Evolutionary conservation across 1,140 invertebrate genomes (phyloP), one percentile per base, ranked within the genome.

Genomic region (Drosophila cardini): DNA sequence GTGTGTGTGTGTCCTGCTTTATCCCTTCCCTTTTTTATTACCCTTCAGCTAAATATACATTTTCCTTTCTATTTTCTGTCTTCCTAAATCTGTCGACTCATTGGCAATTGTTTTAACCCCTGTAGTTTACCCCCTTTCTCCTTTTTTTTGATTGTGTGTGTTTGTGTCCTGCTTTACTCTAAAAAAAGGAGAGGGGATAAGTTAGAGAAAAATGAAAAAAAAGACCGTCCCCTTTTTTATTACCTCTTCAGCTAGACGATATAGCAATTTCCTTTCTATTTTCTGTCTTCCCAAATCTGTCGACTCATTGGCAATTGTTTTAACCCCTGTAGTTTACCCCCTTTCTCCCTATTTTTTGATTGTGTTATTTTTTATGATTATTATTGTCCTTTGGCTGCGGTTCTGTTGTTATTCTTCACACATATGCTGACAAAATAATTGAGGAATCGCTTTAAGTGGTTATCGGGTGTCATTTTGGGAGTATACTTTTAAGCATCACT

Each of bases 351-450:
- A 58, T 72, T 46, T 48, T 7, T 40, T 72, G 46, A 48, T 60
- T 61, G 64, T 53, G 40, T 67, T 60, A 60, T 68, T 63, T 86
- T 74, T 69, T 85, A 69, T 76, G 78, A 80, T 87, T 87, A 79
- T 86, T 86, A 87, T 86, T 87, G 83, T 87, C 78, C 79, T 73
- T 83, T 83, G 61, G 63, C 57, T 53, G 73, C 61, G 69, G 63
- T 79, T 78, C 76, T 68, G 52, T 86, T 81, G 82, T 61, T 78
- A 60, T 87, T 70, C 64, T 89, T 89, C 79, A 89, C 83, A 87
- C 84, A 87, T 87, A 83, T 87, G 79, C 76, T 83, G 79, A 87
- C 68, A 86, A 86, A 87, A 86, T 86, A 86, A 89, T 86, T 89
- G 84, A 78, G 79, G 63, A 82, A 86, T 58, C 60, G 63, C 15